These are phyloP conservation scores for Eumerus sabulonum DNA, from an alignment of 2,888 invertebrate genomes.

Conservation along the genomic window DNA sequence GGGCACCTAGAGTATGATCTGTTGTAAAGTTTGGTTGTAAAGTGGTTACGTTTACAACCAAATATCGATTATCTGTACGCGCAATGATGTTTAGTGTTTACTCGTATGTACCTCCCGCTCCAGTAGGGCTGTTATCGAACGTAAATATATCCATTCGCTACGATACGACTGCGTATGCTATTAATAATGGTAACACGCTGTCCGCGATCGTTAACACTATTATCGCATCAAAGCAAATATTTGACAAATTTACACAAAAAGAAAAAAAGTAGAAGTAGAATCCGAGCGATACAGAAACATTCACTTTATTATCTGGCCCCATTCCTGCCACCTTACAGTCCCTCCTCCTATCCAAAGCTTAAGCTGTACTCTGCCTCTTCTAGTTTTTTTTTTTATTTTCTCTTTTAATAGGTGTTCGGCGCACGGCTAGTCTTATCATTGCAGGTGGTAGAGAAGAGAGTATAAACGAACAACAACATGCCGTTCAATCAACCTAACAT, in stretches of 20 bases:
- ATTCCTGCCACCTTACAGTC: constrained; percentile 13
- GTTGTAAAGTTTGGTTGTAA: not conserved
- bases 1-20: too few relatives aligned
- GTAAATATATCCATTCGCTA: constrained; percentile 1
- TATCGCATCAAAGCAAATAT: constrained; percentile 63
- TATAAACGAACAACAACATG: constrained; percentile 18
- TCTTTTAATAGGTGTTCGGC: too few relatives aligned
- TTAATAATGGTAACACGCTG: constrained; percentile 56
- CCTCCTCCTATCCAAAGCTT: not conserved
- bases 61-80: constrained; percentile 21
- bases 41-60: constrained; percentile 6
- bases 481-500: constrained; percentile 60
- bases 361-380: constrained; percentile 13
- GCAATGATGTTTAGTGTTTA: too few relatives aligned
- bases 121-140: too few relatives aligned
- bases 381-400: too few relatives aligned
- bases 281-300: constrained; percentile 17
- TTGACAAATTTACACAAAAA: constrained; percentile 25
- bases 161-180: constrained; percentile 23
- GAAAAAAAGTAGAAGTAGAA: constrained; percentile 1
- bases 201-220: constrained; percentile 53
- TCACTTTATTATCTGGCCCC: constrained; percentile 34
- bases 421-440: constrained; percentile 40
- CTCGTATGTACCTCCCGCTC: not conserved
- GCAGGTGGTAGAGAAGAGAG: constrained; percentile 25